Evolutionary conservation across 2,113 vertebrate genomes (phyloP).

Genomic region (Albula glossodonta): DNA sequence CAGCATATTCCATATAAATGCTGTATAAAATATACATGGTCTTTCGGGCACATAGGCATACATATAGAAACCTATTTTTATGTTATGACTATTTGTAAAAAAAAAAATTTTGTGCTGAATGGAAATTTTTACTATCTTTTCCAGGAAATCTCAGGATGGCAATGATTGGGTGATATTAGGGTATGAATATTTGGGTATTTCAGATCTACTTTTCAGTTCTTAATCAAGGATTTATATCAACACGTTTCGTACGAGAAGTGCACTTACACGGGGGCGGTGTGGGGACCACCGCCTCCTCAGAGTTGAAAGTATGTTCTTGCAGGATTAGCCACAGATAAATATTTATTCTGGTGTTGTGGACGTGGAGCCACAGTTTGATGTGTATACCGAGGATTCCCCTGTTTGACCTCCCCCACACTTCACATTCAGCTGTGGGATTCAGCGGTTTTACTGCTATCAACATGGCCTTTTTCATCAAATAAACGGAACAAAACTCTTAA

Average conservation of each 20-base stretch:
- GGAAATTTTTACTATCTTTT: neutral
- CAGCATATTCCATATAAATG: too few relatives aligned
- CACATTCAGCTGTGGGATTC: neutral
- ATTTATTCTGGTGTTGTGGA: conserved; percentile 1
- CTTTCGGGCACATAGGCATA: too few relatives aligned
- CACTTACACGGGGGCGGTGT: neutral
- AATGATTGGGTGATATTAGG: neutral
- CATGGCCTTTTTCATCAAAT: neutral
- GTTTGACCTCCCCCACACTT: neutral
- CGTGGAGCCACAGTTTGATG: neutral
- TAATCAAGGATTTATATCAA: neutral
- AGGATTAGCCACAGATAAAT: neutral
- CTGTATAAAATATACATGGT: too few relatives aligned
- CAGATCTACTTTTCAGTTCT: neutral
- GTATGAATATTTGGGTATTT: neutral
- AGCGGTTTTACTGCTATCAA: neutral
- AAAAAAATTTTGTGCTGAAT: neutral
- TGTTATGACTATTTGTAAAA: neutral
- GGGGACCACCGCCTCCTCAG: neutral
- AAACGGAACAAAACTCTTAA: neutral
- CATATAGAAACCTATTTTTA: too few relatives aligned
- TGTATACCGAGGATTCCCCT: conserved; percentile 1
- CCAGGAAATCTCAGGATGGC: neutral
- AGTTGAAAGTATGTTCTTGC: neutral
- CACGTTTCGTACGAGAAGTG: neutral